phyloP scores from a whole-genome alignment of 2,888 invertebrate species.

The Polylopha cassiicola region DNA sequence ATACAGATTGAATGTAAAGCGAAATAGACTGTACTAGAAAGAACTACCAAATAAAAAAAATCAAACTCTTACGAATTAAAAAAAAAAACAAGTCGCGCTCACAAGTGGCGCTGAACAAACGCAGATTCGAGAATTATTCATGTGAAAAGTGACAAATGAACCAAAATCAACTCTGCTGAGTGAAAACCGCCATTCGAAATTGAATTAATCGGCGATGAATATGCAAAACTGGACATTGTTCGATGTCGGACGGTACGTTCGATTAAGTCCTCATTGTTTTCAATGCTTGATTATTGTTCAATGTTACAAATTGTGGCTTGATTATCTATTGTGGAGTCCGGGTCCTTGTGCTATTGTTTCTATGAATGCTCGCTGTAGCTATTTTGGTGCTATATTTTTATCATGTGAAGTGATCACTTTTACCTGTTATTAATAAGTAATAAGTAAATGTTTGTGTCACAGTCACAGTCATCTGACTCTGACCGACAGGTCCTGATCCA shows the following conservation, averaged over 20 bases:
- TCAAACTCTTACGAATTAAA: background rate
- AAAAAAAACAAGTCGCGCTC: slow-evolving; percentile 17
- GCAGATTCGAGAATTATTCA: slow-evolving; percentile 40
- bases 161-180: slow-evolving; percentile 59
- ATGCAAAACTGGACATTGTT: slow-evolving; percentile 62
- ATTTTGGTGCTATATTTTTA: too few relatives aligned
- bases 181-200: slow-evolving; percentile 62
- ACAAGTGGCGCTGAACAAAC: slow-evolving; percentile 23
- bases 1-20: too few relatives aligned
- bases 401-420: too few relatives aligned
- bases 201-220: slow-evolving; percentile 69
- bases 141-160: slow-evolving; percentile 64
- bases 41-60: too few relatives aligned
- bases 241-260: slow-evolving; percentile 37
- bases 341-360: too few relatives aligned
- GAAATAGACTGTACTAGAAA: too few relatives aligned
- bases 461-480: too few relatives aligned
- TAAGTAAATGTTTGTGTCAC: too few relatives aligned
- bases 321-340: slow-evolving; percentile 24
- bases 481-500: too few relatives aligned
- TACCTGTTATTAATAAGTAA: too few relatives aligned
- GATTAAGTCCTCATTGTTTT: slow-evolving; percentile 55
- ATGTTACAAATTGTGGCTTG: slow-evolving; percentile 33
- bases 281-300: slow-evolving; percentile 42
- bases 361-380: too few relatives aligned